Conservation (phyloP, 2,888 invertebrate genomes). For the Cryptophagus acutangulus region DNA sequence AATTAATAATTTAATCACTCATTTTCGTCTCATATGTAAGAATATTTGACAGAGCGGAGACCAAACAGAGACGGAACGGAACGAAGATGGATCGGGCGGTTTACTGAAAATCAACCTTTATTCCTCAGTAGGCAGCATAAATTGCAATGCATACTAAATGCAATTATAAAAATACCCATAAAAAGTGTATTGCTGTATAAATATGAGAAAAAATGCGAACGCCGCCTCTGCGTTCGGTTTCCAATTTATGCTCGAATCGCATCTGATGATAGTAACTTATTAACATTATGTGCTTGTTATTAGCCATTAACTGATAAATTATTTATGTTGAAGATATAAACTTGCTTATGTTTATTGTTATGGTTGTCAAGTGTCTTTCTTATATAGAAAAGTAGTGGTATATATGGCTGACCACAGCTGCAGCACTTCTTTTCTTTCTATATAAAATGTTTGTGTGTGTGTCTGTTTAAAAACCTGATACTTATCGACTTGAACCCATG, state of each 20-base stretch:
- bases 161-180: no score
- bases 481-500: slow-evolving; percentile 33
- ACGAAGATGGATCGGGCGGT: no score
- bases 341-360: slow-evolving; percentile 45
- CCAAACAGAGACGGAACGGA: no score
- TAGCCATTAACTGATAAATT: slow-evolving; percentile 45
- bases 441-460: background rate
- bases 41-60: no score
- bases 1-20: no score
- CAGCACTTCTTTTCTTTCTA: slow-evolving; percentile 17
- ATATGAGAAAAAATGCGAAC: background rate
- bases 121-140: no score
- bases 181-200: no score
- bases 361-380: slow-evolving; percentile 44
- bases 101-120: no score
- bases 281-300: slow-evolving; percentile 43
- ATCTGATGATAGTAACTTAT: slow-evolving; percentile 36
- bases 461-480: slow-evolving; percentile 25
- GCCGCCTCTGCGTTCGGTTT: background rate
- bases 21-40: no score
- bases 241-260: slow-evolving; percentile 9
- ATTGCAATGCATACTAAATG: no score
- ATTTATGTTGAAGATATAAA: slow-evolving; percentile 38
- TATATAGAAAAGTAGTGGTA: slow-evolving; percentile 41
- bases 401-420: slow-evolving; percentile 32